Conservation (phyloP, 2,797 vertebrate genomes). For the Alectoris magna region DNA sequence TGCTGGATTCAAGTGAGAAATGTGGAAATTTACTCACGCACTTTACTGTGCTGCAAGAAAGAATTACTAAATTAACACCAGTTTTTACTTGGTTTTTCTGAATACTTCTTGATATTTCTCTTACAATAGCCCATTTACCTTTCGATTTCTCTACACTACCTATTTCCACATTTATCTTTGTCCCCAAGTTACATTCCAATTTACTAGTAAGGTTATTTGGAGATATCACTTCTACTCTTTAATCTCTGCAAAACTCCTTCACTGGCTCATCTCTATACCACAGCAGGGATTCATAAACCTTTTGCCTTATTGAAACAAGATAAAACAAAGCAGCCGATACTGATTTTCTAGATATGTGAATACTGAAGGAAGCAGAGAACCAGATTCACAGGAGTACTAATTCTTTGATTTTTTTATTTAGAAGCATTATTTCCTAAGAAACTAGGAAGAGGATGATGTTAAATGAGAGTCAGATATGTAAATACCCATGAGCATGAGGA, state of each 20-base stretch:
- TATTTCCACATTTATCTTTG: not conserved
- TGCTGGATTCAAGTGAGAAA: not conserved
- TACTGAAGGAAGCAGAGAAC: not conserved
- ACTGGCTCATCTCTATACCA: not conserved
- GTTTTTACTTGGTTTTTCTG: not conserved
- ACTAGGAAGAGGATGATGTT: not conserved
- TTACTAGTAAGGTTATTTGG: not conserved
- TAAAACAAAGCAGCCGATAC: not conserved
- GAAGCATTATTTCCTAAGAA: not conserved
- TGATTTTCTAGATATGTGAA: slow-evolving; percentile 17
- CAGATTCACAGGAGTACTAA: not conserved
- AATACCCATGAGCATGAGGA: not conserved
- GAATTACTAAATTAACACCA: not conserved
- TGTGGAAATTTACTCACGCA: not conserved
- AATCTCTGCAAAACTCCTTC: not conserved
- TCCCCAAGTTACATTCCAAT: not conserved
- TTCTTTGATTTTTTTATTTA: not conserved
- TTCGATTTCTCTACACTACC: not conserved
- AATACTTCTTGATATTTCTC: not conserved
- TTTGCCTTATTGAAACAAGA: not conserved
- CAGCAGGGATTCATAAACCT: not conserved
- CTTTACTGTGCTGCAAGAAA: not conserved
- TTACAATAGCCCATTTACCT: not conserved
- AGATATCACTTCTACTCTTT: not conserved
- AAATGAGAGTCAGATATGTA: not conserved